Evolutionary conservation across 2,888 invertebrate genomes (phyloP), one percentile per base, ranked within the genome.

Genomic region (Pseudococcus longispinus): DNA sequence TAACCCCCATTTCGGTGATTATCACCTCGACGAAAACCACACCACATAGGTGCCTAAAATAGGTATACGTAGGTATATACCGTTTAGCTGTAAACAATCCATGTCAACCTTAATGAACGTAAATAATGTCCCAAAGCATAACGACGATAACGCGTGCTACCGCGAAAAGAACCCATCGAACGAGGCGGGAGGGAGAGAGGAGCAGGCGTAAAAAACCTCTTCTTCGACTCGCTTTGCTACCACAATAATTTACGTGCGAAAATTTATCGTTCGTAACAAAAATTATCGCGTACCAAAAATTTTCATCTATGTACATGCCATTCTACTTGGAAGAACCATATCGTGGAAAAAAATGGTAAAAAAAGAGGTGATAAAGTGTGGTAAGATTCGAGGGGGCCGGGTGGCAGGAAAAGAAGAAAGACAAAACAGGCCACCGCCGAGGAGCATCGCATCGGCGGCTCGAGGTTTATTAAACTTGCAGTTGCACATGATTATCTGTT

Each of bases 61-160:
- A 55, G n/a, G 6, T 18, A 6, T n/a, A n/a, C n/a, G n/a, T n/a
- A n/a, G n/a, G n/a, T n/a, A n/a, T n/a, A n/a, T n/a, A 6, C 0
- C 60, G 13, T 70, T 65, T 65, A 3, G 2, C 65, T 23, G 29
- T 70, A 29, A 70, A 70, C 70, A 70, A 70, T 70, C 20, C 70
- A 29, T 70, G 70, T 70, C 70, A 70, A 70, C 70, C 29, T 70
- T 70, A 70, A 70, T 70, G 70, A 70, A 70, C 70, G 29, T 29
- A 70, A 70, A 70, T 70, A 70, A 70, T 70, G 29, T 70, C 70
- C 70, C 70, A 70, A 70, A 70, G 70, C 32, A 70, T 70, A 70
- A 70, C 70, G 70, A 29, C 18, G 15, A 29, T 70, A 70, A 70
- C 70, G 29, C 70, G 29, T 70, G 29, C 60, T 60, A 20, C 18